A percentile compares a stretch with the other conserved stretches of the same genome.
Evolutionary conservation across 2,797 vertebrate genomes (phyloP).

Genomic region (Ceyx erithaca): DNA sequence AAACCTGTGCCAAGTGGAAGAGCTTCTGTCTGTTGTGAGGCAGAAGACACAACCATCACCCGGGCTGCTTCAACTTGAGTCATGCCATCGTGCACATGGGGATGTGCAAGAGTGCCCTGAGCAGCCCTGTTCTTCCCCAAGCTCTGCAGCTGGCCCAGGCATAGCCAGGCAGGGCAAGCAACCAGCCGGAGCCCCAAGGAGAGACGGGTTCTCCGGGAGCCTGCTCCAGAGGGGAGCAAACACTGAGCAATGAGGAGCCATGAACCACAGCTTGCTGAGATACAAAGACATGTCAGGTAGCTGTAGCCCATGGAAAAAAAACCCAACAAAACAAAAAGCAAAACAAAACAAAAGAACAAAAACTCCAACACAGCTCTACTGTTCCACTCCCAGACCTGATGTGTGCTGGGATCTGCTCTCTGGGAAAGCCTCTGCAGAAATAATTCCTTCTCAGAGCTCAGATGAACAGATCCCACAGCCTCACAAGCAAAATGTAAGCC

Average conservation of each 20-base stretch:
- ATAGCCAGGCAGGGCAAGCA: fast-evolving
- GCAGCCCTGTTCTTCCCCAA: neutral
- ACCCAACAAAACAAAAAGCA: neutral
- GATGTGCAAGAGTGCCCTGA: neutral
- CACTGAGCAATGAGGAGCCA: neutral
- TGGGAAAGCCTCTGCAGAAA: neutral
- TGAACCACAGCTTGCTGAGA: neutral
- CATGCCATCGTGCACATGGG: neutral
- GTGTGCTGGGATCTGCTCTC: neutral
- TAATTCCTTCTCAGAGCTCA: neutral
- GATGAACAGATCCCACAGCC: neutral
- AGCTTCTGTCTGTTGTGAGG: neutral
- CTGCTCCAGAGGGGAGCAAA: neutral
- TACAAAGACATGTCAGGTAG: fast-evolving
- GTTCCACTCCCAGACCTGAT: neutral
- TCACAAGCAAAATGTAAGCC: neutral
- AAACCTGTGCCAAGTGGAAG: neutral
- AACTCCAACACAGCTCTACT: neutral
- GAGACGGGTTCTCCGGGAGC: neutral
- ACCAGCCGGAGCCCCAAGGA: fast-evolving
- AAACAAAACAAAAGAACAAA: too few relatives aligned
- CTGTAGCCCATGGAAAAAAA: neutral
- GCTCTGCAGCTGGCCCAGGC: neutral
- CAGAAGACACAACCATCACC: neutral
- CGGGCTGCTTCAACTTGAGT: neutral